A percentile compares a stretch with the other conserved stretches of the same genome.
These are phyloP conservation scores for Ophioninae sp. DNA, from an alignment of 2,888 invertebrate genomes.

Conservation along the genomic window DNA sequence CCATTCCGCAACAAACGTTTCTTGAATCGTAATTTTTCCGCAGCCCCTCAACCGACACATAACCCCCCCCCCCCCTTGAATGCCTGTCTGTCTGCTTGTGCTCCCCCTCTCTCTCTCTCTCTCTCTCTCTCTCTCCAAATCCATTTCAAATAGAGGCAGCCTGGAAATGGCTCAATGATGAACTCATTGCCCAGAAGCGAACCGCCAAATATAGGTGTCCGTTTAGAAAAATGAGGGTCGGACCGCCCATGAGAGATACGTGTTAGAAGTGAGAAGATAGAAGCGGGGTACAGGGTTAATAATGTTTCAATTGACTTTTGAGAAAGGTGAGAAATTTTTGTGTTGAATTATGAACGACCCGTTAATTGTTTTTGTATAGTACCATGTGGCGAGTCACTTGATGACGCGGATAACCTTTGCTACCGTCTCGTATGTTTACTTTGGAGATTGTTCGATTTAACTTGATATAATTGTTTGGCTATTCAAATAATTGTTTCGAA, in stretches of 20 bases:
- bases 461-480: no score
- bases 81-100: constrained; percentile 16
- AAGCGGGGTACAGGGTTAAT: not conserved
- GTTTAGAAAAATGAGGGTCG: not conserved
- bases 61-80: constrained; percentile 3
- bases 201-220: not conserved
- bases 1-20: constrained; percentile 33
- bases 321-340: not conserved
- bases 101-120: not conserved
- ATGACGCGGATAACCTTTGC: not conserved
- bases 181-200: not conserved
- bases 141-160: constrained; percentile 72
- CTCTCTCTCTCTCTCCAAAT: constrained; percentile 73
- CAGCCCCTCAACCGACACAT: constrained; percentile 35
- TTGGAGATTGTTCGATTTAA: not conserved
- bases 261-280: not conserved
- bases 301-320: not conserved
- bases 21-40: constrained; percentile 31
- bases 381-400: not conserved
- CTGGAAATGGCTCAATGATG: constrained; percentile 8
- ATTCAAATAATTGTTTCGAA: no score
- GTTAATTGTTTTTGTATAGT: not conserved
- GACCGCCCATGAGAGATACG: constrained; percentile 3
- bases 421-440: not conserved
- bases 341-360: not conserved